phyloP scores from a whole-genome alignment of 1,140 invertebrate genomes.

The Zaprionus lachaisei region DNA sequence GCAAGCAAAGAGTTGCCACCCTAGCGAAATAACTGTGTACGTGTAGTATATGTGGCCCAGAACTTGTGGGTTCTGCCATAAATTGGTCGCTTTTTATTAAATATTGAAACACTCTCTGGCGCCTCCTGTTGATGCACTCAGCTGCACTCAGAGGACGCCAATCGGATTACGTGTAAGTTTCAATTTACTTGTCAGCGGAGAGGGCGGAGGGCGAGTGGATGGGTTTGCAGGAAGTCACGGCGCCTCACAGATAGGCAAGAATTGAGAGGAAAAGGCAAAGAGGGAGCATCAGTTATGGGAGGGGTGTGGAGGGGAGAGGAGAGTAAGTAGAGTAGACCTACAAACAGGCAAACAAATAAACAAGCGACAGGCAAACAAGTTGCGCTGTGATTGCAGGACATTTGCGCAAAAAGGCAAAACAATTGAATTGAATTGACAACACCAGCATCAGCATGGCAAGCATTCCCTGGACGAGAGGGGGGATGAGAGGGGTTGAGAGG shows the following conservation, averaged over 20 bases:
- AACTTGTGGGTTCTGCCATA: constrained; percentile 4
- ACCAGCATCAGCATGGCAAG: constrained; percentile 8
- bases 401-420: constrained; percentile 79
- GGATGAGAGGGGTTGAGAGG: neutral
- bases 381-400: constrained; percentile 73
- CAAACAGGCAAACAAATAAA: constrained; percentile 71
- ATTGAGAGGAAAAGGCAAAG: constrained; percentile 7
- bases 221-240: constrained; percentile 55
- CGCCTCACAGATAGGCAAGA: constrained; percentile 60
- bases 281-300: neutral
- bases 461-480: neutral
- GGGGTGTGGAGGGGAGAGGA: neutral
- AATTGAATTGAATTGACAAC: constrained; percentile 75
- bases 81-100: constrained; percentile 24
- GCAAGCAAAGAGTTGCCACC: neutral
- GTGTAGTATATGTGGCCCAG: neutral
- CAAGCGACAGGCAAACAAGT: constrained; percentile 65
- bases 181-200: constrained; percentile 58
- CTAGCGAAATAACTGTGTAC: neutral
- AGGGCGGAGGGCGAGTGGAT: neutral
- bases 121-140: constrained; percentile 46
- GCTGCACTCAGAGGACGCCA: constrained; percentile 40
- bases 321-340: constrained; percentile 18
- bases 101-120: constrained; percentile 5
- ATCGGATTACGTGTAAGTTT: constrained; percentile 68